phyloP scores from a whole-genome alignment of 2,888 invertebrate species.

The Andrena praecox region DNA sequence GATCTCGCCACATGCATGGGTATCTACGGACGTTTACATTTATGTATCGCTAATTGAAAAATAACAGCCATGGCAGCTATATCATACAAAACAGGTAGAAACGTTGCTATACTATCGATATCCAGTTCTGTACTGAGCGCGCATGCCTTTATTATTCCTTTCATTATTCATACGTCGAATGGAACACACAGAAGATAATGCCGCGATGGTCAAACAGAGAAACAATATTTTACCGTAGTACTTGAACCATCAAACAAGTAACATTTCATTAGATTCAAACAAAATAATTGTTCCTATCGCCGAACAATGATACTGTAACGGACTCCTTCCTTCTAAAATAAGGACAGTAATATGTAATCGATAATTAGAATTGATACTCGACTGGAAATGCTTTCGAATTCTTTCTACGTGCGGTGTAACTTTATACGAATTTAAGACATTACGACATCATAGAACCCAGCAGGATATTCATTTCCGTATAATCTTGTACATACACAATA shows the following conservation, averaged over 20 bases:
- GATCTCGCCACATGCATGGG: background rate
- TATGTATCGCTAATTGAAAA: background rate
- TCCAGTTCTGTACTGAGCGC: background rate
- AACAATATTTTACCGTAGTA: conserved; percentile 27
- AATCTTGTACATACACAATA: conserved; percentile 4
- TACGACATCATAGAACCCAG: conserved; percentile 8
- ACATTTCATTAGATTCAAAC: conserved; percentile 13
- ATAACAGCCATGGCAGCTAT: background rate
- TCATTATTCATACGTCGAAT: conserved; percentile 69
- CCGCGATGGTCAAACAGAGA: conserved; percentile 23
- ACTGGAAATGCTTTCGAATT: background rate
- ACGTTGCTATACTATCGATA: background rate
- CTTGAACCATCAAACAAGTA: conserved; percentile 16
- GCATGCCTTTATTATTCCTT: conserved; percentile 47
- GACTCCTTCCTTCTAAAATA: background rate
- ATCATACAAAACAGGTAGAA: too few relatives aligned
- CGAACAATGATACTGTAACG: background rate
- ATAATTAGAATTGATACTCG: background rate
- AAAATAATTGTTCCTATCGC: conserved; percentile 23
- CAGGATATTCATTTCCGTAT: conserved; percentile 17
- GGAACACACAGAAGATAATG: conserved; percentile 60
- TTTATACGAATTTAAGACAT: conserved; percentile 17
- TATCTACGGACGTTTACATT: background rate
- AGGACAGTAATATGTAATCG: background rate
- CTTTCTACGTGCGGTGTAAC: background rate